Conservation (phyloP, 1,140 invertebrate genomes). For the Trichoplusia ni region DNA sequence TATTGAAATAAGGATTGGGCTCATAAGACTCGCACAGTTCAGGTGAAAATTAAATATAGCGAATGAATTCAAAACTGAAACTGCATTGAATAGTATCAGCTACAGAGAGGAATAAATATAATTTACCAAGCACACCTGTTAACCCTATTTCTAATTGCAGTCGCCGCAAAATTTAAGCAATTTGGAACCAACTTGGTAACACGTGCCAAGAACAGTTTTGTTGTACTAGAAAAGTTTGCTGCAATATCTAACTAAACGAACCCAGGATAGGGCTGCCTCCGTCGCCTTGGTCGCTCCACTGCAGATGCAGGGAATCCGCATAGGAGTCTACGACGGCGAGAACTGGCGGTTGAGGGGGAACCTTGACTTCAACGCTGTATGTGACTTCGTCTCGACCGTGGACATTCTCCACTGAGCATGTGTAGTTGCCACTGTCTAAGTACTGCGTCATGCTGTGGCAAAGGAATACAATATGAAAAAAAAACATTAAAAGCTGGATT, state of each 20-base stretch:
- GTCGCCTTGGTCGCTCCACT: slow-evolving; percentile 87
- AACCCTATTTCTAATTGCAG: no score
- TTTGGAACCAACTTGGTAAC: no score
- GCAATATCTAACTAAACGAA: slow-evolving; percentile 41
- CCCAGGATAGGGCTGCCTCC: slow-evolving; percentile 87
- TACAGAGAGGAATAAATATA: no score
- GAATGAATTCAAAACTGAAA: no score
- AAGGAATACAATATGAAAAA: not conserved
- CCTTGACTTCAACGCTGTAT: slow-evolving; percentile 86
- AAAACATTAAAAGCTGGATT: not conserved
- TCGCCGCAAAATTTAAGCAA: no score
- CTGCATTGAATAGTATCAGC: no score
- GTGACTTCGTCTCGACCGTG: slow-evolving; percentile 93
- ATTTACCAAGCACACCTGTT: no score
- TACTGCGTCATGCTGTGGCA: slow-evolving; percentile 84
- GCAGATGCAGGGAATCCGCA: slow-evolving; percentile 86
- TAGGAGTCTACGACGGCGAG: slow-evolving; percentile 87
- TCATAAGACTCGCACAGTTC: no score
- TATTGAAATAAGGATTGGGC: no score
- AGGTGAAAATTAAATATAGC: no score
- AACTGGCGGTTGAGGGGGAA: slow-evolving; percentile 86
- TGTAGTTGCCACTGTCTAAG: slow-evolving; percentile 94
- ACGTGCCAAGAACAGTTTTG: no score
- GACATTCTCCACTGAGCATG: slow-evolving; percentile 91
- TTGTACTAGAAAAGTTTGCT: no score